A percentile compares a stretch with the other conserved stretches of the same genome.
These are phyloP conservation scores for Nomada goodeniana DNA, from an alignment of 2,888 invertebrate genomes.

Conservation along the genomic window DNA sequence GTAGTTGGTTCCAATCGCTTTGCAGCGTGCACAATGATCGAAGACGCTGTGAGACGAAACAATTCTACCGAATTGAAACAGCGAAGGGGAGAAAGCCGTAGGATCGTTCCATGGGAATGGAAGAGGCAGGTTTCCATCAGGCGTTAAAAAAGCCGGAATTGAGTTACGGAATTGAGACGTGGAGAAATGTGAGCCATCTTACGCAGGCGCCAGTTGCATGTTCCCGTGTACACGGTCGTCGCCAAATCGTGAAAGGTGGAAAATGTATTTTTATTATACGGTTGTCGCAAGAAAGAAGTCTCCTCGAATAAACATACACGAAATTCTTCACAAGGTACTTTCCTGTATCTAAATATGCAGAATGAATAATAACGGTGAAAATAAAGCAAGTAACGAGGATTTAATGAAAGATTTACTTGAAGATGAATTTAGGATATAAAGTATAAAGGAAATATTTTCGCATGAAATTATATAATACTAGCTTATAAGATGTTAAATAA, in stretches of 20 bases:
- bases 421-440: background rate
- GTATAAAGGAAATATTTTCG: background rate
- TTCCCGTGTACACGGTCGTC: background rate
- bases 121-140: conserved; percentile 60
- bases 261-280: background rate
- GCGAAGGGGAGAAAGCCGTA: conserved; percentile 37
- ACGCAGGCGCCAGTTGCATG: conserved; percentile 7
- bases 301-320: background rate
- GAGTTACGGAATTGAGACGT: conserved; percentile 61
- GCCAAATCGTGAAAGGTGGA: background rate
- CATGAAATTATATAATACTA: background rate
- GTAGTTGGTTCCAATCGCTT: background rate
- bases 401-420: background rate
- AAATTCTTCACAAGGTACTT: no score
- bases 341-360: no score
- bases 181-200: conserved; percentile 25
- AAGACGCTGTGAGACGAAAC: conserved; percentile 35
- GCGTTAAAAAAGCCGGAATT: conserved; percentile 62
- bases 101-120: conserved; percentile 60
- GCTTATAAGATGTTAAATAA: background rate
- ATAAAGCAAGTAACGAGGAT: background rate
- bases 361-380: background rate
- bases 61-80: conserved; percentile 49
- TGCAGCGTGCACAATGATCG: conserved; percentile 6
- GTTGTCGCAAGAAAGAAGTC: background rate